These are phyloP conservation scores for Lathamus discolor DNA, from an alignment of 2,113 vertebrate genomes.

Conservation along the genomic window DNA sequence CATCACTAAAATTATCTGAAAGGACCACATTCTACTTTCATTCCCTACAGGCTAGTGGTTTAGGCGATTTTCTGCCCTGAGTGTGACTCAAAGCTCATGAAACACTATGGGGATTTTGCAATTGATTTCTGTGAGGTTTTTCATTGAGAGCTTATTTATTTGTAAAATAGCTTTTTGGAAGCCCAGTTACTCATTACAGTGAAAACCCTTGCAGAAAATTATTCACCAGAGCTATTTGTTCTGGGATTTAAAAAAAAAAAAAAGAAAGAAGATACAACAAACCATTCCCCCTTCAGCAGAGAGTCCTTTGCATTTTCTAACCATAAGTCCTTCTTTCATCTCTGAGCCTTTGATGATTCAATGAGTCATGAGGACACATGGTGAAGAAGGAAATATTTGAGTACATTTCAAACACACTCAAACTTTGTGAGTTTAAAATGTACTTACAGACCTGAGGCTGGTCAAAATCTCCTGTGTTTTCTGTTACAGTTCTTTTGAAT, in stretches of 20 bases:
- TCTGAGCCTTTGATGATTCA: conserved; percentile 54
- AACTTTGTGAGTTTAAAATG: conserved; percentile 67
- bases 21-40: neutral
- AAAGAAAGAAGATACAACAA: neutral
- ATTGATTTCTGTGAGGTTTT: conserved; percentile 1
- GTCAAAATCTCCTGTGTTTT: conserved; percentile 67
- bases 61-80: neutral
- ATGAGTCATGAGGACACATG: conserved; percentile 56
- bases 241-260: neutral
- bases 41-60: neutral
- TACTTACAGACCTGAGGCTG: conserved; percentile 54
- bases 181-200: neutral
- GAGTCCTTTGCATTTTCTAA: conserved; percentile 45
- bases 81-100: conserved; percentile 18
- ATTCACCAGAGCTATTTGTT: conserved; percentile 36
- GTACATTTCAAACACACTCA: conserved; percentile 73
- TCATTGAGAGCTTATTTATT: conserved; percentile 13
- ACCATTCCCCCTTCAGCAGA: conserved; percentile 39
- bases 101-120: neutral
- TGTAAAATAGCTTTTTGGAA: conserved; percentile 16
- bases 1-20: neutral
- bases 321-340: conserved; percentile 57
- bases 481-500: conserved; percentile 61
- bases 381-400: conserved; percentile 60
- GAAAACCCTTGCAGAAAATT: conserved; percentile 25